Evolutionary conservation across 1,140 invertebrate genomes (phyloP).

Genomic region (Drosophila sp.): DNA sequence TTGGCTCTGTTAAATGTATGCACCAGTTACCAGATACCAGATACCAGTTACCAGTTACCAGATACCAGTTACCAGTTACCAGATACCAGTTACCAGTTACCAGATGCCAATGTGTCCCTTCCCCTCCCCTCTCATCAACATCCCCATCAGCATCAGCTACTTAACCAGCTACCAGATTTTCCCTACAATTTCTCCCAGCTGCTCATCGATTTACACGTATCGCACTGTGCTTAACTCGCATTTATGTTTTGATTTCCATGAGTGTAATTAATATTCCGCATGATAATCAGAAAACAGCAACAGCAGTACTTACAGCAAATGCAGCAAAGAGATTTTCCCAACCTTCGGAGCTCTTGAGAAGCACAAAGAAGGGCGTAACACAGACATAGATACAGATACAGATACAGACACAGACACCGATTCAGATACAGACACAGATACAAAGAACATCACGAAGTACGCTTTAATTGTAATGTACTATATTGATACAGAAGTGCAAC

Average conservation of each 20-base stretch:
- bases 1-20: constrained; percentile 43
- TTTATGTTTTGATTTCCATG: constrained; percentile 70
- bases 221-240: constrained; percentile 39
- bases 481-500: background rate
- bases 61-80: background rate
- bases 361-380: background rate
- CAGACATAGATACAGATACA: background rate
- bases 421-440: background rate
- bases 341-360: background rate
- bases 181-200: background rate
- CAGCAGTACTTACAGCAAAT: background rate
- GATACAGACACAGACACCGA: background rate
- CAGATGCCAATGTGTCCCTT: background rate
- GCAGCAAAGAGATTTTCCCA: background rate
- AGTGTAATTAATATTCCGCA: constrained; percentile 62
- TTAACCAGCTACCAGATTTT: background rate
- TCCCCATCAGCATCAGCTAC: no score
- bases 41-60: background rate
- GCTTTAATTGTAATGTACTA: constrained; percentile 18
- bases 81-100: background rate
- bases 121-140: background rate
- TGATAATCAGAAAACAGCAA: constrained; percentile 10
- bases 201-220: constrained; percentile 22
- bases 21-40: background rate
- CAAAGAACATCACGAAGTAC: background rate